phyloP scores from a whole-genome alignment of 1,140 invertebrate species.

The Zaprionus tsacasi region DNA sequence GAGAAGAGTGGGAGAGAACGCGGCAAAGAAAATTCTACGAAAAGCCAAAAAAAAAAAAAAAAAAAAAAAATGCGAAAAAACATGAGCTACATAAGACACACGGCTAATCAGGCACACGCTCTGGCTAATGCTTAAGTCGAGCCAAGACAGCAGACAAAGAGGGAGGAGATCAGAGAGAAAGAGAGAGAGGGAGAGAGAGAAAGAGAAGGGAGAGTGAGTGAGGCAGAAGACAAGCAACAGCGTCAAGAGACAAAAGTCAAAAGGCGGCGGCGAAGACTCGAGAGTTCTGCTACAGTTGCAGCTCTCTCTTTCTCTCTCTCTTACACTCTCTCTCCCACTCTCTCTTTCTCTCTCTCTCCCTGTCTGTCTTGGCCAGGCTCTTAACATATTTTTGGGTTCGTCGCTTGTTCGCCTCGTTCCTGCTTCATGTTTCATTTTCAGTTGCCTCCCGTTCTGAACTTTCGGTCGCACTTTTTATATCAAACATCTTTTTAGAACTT shows the following conservation, averaged over 20 bases:
- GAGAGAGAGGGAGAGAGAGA: background rate
- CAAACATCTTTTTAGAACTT: conserved; percentile 59
- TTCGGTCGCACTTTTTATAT: conserved; percentile 38
- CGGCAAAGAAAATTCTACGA: conserved; percentile 12
- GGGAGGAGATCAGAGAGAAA: background rate
- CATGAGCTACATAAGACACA: conserved; percentile 22
- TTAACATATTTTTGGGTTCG: conserved; percentile 62
- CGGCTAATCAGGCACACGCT: conserved; percentile 50
- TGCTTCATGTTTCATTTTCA: conserved; percentile 29
- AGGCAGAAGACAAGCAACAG: conserved; percentile 19
- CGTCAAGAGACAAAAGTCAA: conserved; percentile 45
- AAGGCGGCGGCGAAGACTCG: conserved; percentile 48
- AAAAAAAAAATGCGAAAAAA: conserved; percentile 27
- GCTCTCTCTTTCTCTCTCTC: background rate
- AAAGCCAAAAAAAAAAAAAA: conserved; percentile 18
- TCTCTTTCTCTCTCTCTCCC: background rate
- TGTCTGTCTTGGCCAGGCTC: conserved; percentile 7
- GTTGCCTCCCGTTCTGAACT: conserved; percentile 29
- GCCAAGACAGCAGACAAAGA: background rate
- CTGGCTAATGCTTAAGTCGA: conserved; percentile 15
- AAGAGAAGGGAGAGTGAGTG: background rate
- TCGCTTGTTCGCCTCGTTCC: background rate
- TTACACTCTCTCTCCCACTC: too few species aligned
- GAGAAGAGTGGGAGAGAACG: background rate
- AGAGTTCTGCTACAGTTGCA: conserved; percentile 6